Evolutionary conservation across 2,113 vertebrate genomes (phyloP).

Genomic region (Asarcornis scutulata): DNA sequence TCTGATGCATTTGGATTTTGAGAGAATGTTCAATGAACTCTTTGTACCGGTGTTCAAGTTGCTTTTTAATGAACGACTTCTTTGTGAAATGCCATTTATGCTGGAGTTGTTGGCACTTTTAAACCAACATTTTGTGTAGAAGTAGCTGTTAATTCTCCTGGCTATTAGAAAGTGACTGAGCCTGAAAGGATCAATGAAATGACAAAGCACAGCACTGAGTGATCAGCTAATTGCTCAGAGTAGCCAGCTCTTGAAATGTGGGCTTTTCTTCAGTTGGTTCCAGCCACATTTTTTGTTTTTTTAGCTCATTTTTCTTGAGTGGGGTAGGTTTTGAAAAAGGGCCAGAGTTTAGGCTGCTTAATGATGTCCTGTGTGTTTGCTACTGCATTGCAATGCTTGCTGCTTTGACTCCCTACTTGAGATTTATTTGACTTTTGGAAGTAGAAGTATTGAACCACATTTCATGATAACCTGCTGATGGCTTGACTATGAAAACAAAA

Average conservation of each 20-base stretch:
- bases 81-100: neutral
- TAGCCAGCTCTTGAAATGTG: neutral
- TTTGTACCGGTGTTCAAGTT: neutral
- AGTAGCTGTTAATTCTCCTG: slow-evolving; percentile 11
- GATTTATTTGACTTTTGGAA: neutral
- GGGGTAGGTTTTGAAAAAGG: neutral
- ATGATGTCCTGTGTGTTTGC: neutral
- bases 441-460: fast-evolving
- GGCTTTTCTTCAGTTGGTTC: neutral
- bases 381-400: neutral
- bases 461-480: neutral
- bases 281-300: neutral
- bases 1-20: fast-evolving
- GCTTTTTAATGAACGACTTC: neutral
- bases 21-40: neutral
- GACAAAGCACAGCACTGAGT: neutral
- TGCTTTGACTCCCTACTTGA: neutral
- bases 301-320: neutral
- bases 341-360: too few relatives aligned
- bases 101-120: neutral
- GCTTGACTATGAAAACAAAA: neutral
- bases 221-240: slow-evolving; percentile 10
- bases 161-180: neutral
- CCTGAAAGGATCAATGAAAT: slow-evolving; percentile 4
- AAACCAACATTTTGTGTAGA: neutral